These are phyloP conservation scores for Schizopygopsis pylzovi DNA, from an alignment of 2,797 vertebrate species.

Conservation along the genomic window DNA sequence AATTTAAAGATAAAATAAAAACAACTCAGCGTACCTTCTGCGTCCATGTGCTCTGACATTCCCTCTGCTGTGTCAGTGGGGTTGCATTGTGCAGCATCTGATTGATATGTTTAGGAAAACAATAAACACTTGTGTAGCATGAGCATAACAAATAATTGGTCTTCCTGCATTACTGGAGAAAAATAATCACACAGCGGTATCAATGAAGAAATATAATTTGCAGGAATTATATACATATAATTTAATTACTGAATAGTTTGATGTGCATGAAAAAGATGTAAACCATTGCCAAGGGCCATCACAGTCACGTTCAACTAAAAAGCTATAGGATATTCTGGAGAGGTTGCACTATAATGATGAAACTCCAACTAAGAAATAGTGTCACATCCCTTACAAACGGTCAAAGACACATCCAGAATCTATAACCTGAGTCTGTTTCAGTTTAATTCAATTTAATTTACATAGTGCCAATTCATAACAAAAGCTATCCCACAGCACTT, in stretches of 20 bases:
- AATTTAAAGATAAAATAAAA: background rate
- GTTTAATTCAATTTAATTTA: background rate
- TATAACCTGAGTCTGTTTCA: background rate
- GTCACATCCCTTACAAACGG: background rate
- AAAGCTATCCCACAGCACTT: background rate
- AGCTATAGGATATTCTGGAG: constrained; percentile 13
- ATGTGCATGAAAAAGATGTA: background rate
- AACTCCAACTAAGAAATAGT: background rate
- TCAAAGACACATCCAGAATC: background rate
- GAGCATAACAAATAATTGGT: background rate
- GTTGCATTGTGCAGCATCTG: background rate
- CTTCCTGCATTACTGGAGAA: constrained; percentile 4
- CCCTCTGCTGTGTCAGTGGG: background rate
- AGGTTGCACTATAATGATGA: background rate
- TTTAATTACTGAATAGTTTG: constrained; percentile 19
- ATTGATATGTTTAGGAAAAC: background rate
- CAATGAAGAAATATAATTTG: background rate
- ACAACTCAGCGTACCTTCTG: background rate
- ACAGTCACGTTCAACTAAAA: constrained; percentile 7
- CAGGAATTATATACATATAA: background rate
- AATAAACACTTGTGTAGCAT: background rate
- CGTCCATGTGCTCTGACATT: background rate
- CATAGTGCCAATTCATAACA: background rate
- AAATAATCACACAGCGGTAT: constrained; percentile 3
- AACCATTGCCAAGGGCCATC: background rate